Evolutionary conservation across 2,888 invertebrate species (phyloP), one percentile per base, ranked within the genome.

Genomic region (Cryptosula pallasiana): DNA sequence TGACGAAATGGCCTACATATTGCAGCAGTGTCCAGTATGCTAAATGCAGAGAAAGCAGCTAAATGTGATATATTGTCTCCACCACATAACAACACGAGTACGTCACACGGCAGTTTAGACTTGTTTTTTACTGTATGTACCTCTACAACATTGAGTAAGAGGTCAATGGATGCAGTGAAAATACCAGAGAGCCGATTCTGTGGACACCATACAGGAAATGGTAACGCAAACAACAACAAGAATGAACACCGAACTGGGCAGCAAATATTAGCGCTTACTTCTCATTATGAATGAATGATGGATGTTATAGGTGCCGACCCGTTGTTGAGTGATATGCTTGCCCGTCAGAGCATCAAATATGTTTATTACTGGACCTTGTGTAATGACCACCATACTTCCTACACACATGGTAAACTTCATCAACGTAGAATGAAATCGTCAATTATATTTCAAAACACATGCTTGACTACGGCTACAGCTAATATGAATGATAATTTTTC

Each of bases 251-350:
- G n/a, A n/a, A n/a, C n/a, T n/a, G n/a, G n/a, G n/a, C n/a, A n/a
- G n/a, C n/a, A n/a, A n/a, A n/a, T n/a, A n/a, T n/a, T n/a, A n/a
- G 32, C 1, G 3, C 63, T 63, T 34, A 63, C 63, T 63, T 63
- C 32, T 63, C 3, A 63, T 32, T 16, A 63, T n/a, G 34, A 25
- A 34, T 16, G 63, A 63, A n/a, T 63, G 32, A 5, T 27, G 32
- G n/a, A 63, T 63, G 27, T 63, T 63, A n/a, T 25, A 63, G 32
- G 3, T 27, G 29, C 5, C 2, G 2, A 32, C 32, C 3, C 5
- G 9, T 5, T 9, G 25, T 5, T 20, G 5, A 5, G 32, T n/a
- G 3, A 63, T 27, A 16, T 13, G 32, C 5, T 32, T 9, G 13
- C 63, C 63, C 1, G 63, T 63, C 9, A 63, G 9, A 1, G 9